phyloP scores from a whole-genome alignment of 2,113 vertebrate species.

The Leucoraja erinaceus region DNA sequence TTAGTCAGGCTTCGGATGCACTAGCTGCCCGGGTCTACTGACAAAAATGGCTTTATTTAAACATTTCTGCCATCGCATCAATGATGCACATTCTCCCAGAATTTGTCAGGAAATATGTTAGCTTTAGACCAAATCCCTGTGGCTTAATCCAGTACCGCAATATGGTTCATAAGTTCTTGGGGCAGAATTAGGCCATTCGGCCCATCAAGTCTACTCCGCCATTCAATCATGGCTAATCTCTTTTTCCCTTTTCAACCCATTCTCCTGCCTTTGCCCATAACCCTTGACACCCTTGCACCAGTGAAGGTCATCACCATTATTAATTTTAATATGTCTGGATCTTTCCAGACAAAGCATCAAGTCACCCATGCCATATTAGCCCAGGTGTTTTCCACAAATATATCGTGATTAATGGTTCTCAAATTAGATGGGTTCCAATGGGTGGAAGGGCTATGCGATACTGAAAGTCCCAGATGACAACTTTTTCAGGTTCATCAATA shows the following conservation, averaged over 20 bases:
- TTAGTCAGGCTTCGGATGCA: background rate
- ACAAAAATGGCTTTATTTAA: background rate
- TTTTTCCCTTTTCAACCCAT: no score
- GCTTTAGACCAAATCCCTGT: background rate
- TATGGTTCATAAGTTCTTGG: background rate
- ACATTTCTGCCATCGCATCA: background rate
- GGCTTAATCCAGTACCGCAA: background rate
- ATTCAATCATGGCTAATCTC: no score
- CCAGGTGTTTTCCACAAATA: background rate
- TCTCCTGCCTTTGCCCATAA: no score
- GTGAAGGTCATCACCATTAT: background rate
- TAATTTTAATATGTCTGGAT: no score
- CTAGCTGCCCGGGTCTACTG: background rate
- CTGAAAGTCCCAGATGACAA: background rate
- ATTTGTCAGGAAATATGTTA: background rate
- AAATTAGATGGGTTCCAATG: background rate
- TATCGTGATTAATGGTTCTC: background rate
- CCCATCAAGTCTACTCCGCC: no score
- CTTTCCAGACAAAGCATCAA: no score
- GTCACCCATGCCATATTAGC: no score
- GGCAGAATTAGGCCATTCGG: no score
- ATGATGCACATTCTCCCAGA: background rate
- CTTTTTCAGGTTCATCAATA: background rate
- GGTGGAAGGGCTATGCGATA: background rate
- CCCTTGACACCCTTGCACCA: no score